Evolutionary conservation across 2,113 vertebrate genomes (phyloP).

Genomic region (Pantherophis guttatus): DNA sequence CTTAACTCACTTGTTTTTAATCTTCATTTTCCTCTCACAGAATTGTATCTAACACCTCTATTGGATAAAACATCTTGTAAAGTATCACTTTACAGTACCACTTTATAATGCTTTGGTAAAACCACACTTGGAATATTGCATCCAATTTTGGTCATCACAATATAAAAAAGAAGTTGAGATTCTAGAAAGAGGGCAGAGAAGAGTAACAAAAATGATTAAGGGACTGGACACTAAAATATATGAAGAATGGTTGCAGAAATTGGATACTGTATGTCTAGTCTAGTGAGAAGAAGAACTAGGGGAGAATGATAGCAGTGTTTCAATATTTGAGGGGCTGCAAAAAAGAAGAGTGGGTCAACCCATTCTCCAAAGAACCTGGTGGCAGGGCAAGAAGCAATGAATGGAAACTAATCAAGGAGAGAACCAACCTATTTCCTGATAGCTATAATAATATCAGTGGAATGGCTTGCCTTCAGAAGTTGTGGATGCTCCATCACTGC

Average conservation of each 20-base stretch:
- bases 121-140: no score
- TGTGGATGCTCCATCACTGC: background rate
- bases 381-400: background rate
- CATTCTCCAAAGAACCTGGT: no score
- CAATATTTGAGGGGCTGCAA: background rate
- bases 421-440: background rate
- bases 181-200: background rate
- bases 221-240: background rate
- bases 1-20: background rate
- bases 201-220: background rate
- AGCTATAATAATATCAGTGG: background rate
- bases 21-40: background rate
- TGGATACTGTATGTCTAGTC: background rate
- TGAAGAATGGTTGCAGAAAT: background rate
- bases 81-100: background rate
- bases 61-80: background rate
- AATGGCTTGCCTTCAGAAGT: background rate
- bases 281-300: background rate
- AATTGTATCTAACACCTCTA: background rate
- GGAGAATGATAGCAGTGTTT: background rate
- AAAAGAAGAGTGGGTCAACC: background rate
- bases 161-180: background rate
- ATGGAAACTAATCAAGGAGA: background rate
- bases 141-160: no score
- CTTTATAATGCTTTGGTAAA: background rate